phyloP scores from a whole-genome alignment of 2,888 invertebrate genomes.

The Acleris cristana region DNA sequence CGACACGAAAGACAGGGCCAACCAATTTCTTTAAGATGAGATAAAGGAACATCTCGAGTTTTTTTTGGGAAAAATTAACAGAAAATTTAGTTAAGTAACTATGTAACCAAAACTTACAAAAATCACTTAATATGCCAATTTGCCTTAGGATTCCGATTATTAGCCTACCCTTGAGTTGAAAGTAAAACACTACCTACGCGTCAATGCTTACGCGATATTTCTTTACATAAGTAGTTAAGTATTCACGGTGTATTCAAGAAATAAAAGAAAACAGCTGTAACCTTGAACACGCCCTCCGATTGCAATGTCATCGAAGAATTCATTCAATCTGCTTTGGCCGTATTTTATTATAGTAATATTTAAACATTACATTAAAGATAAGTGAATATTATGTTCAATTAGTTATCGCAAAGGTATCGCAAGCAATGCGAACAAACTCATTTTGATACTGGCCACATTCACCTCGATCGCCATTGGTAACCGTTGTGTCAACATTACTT shows the following conservation, averaged over 20 bases:
- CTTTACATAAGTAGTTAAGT: slow-evolving; percentile 21
- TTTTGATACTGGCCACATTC: slow-evolving; percentile 64
- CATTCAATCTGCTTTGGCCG: neutral
- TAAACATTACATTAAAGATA: neutral
- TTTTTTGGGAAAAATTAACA: too few species aligned
- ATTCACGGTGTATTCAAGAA: slow-evolving; percentile 33
- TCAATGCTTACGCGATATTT: slow-evolving; percentile 8
- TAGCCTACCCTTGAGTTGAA: neutral
- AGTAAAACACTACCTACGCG: too few species aligned
- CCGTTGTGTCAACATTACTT: slow-evolving; percentile 76
- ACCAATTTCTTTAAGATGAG: too few species aligned
- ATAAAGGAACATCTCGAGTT: too few species aligned
- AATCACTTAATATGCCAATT: too few species aligned
- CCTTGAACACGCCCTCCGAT: slow-evolving; percentile 46
- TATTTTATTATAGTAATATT: neutral
- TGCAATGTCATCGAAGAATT: slow-evolving; percentile 20
- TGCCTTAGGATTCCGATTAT: neutral
- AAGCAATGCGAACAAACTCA: slow-evolving; percentile 44
- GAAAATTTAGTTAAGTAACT: too few species aligned
- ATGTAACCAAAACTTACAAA: too few species aligned
- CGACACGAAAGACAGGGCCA: too few species aligned
- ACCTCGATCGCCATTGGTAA: slow-evolving; percentile 71
- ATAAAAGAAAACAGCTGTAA: slow-evolving; percentile 52
- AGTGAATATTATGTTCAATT: neutral
- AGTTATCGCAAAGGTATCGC: neutral